Evolutionary conservation across 2,113 vertebrate species (phyloP).

Genomic region (Triplophysa tibetana): DNA sequence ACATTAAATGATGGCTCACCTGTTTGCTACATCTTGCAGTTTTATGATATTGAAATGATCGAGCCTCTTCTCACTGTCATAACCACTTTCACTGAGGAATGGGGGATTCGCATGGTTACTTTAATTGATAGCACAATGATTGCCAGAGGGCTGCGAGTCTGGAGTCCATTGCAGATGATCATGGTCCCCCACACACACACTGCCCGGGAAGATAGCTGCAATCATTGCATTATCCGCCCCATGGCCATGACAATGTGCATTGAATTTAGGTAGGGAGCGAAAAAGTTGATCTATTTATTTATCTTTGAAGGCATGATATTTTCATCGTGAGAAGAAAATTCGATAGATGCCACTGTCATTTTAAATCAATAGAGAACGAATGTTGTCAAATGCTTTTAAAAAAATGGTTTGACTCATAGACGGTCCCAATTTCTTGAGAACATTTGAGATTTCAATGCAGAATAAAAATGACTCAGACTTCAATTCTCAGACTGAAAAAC

Average conservation of each 20-base stretch:
- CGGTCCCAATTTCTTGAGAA: not conserved
- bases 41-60: conserved; percentile 57
- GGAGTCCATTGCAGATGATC: conserved; percentile 49
- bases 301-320: conserved; percentile 21
- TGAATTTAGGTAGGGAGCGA: conserved; percentile 28
- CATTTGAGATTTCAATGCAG: not conserved
- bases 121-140: conserved; percentile 62
- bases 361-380: conserved; percentile 18
- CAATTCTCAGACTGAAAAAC: not conserved
- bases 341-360: not conserved
- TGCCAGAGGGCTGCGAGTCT: conserved; percentile 53
- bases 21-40: conserved; percentile 38
- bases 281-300: not conserved
- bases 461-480: not conserved
- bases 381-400: not conserved
- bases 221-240: conserved; percentile 42
- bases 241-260: conserved; percentile 16
- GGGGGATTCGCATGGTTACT: conserved; percentile 50
- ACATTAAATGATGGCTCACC: conserved; percentile 11
- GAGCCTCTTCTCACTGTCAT: conserved; percentile 56
- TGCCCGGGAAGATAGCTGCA: conserved; percentile 36
- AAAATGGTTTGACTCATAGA: not conserved
- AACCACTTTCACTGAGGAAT: conserved; percentile 52
- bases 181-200: conserved; percentile 37
- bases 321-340: not conserved